Evolutionary conservation across 2,113 vertebrate genomes (phyloP), one percentile per base, ranked within the genome.

Genomic region (Gadus chalcogrammus): DNA sequence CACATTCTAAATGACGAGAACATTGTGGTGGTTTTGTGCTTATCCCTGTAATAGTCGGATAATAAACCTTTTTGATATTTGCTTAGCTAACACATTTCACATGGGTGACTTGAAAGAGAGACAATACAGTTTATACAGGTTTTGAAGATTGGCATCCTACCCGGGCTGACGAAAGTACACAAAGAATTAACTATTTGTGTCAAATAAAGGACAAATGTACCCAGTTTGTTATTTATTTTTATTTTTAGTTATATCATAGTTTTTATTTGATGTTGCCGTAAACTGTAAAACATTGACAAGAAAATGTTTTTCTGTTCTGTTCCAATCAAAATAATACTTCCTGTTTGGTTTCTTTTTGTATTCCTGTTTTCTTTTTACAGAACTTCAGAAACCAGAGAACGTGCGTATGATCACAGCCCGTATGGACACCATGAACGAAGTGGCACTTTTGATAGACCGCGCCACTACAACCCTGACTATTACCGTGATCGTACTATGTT

Each of bases 351-450:
- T 20, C 55, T 85, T 68, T 79, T 65, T 68, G 55, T 20, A 77
- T 65, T 69, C 70, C 64, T 85, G 69, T 89, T 83, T 77, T 81
- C 90, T 76, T 92, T 92, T 84, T 64, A 71, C 96, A 99, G 96
- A 94, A 95, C 94, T 93, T 95, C 97, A 91, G 97, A 99, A 90
- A 96, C 94, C 90, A 94, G 97, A 91, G 97, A 99, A 88, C 97
- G 97, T 91, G 93, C 95, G 83, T 99, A 98, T 87, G 97, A 99
- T 89, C 96, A 97, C 94, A 98, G 94, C 96, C 96, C 96, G 83
- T 99, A 98, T 88, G 95, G 96, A 96, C 97, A 99, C 92, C 96
- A 99, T 84, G 97, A 99, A 79, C 95, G 97, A 84, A 93, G 95
- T 81, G 94, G 94, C 88, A 87, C 93, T 82, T 98, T 99, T 85